Evolutionary conservation across 2,888 invertebrate species (phyloP), one percentile per base, ranked within the genome.

Genomic region (Pollenia labialis): DNA sequence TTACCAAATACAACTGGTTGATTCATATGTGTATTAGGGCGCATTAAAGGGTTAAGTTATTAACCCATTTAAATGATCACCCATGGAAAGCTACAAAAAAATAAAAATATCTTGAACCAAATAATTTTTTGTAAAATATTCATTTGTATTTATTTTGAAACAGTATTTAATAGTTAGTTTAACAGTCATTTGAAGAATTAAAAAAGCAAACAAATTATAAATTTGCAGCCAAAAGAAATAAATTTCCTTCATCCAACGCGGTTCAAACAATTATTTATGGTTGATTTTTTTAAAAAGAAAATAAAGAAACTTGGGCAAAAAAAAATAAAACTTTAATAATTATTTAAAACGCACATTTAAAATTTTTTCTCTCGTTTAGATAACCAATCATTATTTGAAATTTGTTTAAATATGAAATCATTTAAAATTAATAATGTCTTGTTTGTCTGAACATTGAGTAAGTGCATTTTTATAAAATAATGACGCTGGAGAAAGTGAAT

Each of bases 401-500:
- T 50, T 40, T 48, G 40, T 50, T 32, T 12, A 62, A 16, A 42
- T 44, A 16, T 14, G 18, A 60, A 50, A 52, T 16, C 12, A 18
- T 14, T 16, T 46, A n/a, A 48, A 72, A 54, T 64, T 62, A 64
- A 8, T 6, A 75, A 40, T 64, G 62, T 6, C 46, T 46, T 64
- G 71, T 6, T 40, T 46, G 68, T 68, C 46, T 75, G 44, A 32
- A 12, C 23, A 12, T 12, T 68, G 66, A 77, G 46, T 48, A 12
- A 66, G 18, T 44, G 48, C 52, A 50, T 66, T 11, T 54, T 32
- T 44, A 10, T 32, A n/a, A 81, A 8, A 54, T 71, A 81, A 77
- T 77, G 66, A 68, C 44, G n/a, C 50, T 56, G 68, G 85, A 74
- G 82, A 85, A 85, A 85, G 81, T 82, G 69, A 74, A 56, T 79